Evolutionary conservation across 2,797 vertebrate species (phyloP).

Genomic region (Alauda arvensis): DNA sequence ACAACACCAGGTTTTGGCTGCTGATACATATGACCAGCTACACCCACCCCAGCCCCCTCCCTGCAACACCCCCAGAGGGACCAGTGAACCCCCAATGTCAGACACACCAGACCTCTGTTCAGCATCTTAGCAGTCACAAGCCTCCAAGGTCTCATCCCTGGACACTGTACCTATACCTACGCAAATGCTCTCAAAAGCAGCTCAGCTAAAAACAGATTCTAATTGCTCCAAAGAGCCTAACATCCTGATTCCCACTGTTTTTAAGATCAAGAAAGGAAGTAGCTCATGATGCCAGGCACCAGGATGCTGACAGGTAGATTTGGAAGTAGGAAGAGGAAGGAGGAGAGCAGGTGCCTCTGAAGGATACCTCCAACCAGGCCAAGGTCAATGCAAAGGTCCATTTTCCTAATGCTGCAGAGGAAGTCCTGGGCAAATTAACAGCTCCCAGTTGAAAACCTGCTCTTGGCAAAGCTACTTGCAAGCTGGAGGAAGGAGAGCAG

Average conservation of each 20-base stretch:
- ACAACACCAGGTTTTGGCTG: constrained; percentile 54
- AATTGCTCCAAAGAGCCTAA: neutral
- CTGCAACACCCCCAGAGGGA: neutral
- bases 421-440: neutral
- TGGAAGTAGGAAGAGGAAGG: neutral
- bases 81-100: neutral
- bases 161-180: neutral
- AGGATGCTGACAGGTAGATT: neutral
- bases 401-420: neutral
- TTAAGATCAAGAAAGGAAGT: neutral
- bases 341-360: neutral
- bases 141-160: neutral
- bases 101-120: neutral
- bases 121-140: neutral
- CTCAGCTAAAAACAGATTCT: constrained; percentile 11
- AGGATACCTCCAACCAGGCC: neutral
- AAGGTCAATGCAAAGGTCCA: neutral
- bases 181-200: neutral
- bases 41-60: constrained; percentile 5
- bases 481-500: neutral
- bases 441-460: neutral
- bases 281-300: neutral
- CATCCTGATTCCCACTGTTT: neutral
- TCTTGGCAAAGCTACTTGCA: neutral
- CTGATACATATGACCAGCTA: constrained; percentile 12